Conservation (phyloP, 35 echinoderm and acorn worm species). For the Apostichopus parvimensis region DNA sequence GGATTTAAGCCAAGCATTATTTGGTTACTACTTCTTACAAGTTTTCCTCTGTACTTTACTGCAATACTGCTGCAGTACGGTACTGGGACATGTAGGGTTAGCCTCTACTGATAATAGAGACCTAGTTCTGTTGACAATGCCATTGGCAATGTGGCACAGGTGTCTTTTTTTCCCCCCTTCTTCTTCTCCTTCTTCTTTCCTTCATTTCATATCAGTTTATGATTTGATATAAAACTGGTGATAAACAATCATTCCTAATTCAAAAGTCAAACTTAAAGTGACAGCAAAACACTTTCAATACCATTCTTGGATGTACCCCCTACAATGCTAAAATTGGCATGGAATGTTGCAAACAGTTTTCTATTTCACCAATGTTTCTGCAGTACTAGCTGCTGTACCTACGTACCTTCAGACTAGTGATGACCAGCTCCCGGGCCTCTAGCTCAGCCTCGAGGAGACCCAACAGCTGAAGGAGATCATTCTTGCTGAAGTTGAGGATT, state of each 20-base stretch:
- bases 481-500: conserved; percentile 79
- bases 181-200: neutral
- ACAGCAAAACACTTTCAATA: neutral
- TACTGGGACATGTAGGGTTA: too few species aligned
- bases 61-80: too few species aligned
- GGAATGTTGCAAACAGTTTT: neutral
- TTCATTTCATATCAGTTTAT: neutral
- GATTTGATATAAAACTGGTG: neutral
- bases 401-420: conserved; percentile 86
- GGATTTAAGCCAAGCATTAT: too few species aligned
- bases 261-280: neutral
- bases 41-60: too few species aligned
- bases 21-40: too few species aligned
- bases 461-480: conserved; percentile 74
- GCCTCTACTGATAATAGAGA: too few species aligned
- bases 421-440: conserved; percentile 84
- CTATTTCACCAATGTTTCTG: neutral
- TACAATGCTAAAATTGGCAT: neutral
- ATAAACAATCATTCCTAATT: neutral
- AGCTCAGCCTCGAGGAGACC: conserved; percentile 84
- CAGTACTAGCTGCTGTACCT: too few species aligned
- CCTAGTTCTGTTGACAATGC: neutral
- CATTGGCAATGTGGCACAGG: neutral
- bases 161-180: too few species aligned
- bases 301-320: neutral